Evolutionary conservation across 2,797 vertebrate species (phyloP), one percentile per base, ranked within the genome.

Genomic region (Parauchenoglanis punctatus): DNA sequence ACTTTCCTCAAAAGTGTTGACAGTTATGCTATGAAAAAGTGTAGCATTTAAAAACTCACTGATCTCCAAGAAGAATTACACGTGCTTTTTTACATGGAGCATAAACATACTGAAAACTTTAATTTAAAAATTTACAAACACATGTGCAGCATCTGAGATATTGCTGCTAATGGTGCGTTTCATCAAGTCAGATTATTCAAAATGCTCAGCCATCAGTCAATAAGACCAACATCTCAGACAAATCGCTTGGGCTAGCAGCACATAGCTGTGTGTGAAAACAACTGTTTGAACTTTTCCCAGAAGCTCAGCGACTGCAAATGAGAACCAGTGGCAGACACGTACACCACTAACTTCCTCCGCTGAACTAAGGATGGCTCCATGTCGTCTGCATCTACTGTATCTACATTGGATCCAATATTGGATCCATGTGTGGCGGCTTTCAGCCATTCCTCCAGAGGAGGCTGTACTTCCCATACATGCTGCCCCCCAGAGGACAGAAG

Each of bases 341-440:
- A 92, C 90, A 88, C 87, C 90, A 89, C 93, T 93, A 91, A 93
- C 92, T 95, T 96, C 95, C 94, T 95, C 92, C 83, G 87, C 90
- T 86, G 91, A 91, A 91, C 72, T 85, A 90, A 87, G 92, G 95
- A 96, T 94, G 95, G 96, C 95, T 96, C 96, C 95, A 94, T 91
- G 28, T 90, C 85, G 95, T 96, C 96, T 96, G 92, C 94, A 91
- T 91, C 92, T 95, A 88, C 91, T 86, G 89, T 90, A 94, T 95
- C 94, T 95, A 92, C 87, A 90, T 89, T 93, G 87, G 81, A 35
- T 59, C 85, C 90, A 94, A 94, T 94, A 96, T 96, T 94, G 95
- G 93, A 96, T 95, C 96, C 96, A 96, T 95, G 94, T 96, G 96
- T 94, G 90, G 87, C 87, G 86, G 87, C 90, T 87, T 89, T 87